Evolutionary conservation across 2,113 vertebrate genomes (phyloP).

Genomic region (Climacteris rufus): DNA sequence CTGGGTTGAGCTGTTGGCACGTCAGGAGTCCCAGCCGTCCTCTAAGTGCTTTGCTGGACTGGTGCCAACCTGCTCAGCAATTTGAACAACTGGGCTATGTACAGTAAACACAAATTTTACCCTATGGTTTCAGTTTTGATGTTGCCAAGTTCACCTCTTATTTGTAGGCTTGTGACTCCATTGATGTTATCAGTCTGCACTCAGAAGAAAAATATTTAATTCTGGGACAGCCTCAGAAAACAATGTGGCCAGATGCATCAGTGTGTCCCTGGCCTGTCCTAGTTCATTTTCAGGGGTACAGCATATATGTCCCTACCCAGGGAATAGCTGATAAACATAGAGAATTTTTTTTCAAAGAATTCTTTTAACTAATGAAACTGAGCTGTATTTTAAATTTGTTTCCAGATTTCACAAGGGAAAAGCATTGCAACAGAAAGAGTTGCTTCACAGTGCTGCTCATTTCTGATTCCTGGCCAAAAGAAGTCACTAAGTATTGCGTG

Average conservation of each 20-base stretch:
- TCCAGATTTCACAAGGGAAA: neutral
- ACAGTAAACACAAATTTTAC: constrained; percentile 8
- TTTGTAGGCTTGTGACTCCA: neutral
- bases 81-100: neutral
- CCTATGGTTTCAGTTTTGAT: neutral
- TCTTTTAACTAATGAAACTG: neutral
- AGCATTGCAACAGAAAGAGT: neutral
- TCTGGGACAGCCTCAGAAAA: neutral
- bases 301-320: neutral
- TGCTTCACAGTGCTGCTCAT: neutral
- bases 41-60: constrained; percentile 42
- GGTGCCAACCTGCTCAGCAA: neutral
- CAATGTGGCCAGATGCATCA: neutral
- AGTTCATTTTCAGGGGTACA: neutral
- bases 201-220: neutral
- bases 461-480: neutral
- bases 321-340: neutral
- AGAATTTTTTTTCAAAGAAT: neutral
- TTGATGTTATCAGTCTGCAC: neutral
- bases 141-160: neutral
- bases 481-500: neutral
- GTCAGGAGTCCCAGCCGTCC: neutral
- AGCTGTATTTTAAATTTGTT: neutral
- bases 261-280: neutral
- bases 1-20: neutral